phyloP scores from a whole-genome alignment of 2,888 invertebrate genomes.

The Drosophila falleni region DNA sequence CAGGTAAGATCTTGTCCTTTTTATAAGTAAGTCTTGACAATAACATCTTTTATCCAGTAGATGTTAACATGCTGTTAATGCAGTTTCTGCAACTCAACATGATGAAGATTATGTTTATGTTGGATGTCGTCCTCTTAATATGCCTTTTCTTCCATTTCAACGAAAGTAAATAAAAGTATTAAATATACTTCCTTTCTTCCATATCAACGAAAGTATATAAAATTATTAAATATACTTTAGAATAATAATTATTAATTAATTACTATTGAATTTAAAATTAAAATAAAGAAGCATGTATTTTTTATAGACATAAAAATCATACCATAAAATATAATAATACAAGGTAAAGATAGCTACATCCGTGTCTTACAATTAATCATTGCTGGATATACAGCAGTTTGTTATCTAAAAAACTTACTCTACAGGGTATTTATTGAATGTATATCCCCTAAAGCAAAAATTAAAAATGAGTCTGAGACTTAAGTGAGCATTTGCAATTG shows the following conservation, averaged over 20 bases:
- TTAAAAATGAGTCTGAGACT: not conserved
- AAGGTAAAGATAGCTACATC: too few species aligned
- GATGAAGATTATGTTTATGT: conserved; percentile 56
- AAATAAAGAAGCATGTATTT: too few species aligned
- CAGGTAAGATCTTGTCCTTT: conserved; percentile 22
- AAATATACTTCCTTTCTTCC: not conserved
- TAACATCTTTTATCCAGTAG: conserved; percentile 11
- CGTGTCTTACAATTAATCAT: too few species aligned
- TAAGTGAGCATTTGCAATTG: not conserved
- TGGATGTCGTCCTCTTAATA: conserved; percentile 52
- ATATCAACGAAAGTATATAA: not conserved
- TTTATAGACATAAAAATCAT: too few species aligned
- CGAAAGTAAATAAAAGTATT: not conserved
- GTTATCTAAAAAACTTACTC: too few species aligned
- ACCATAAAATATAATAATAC: too few species aligned
- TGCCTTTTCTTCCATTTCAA: conserved; percentile 16
- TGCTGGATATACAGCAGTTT: too few species aligned
- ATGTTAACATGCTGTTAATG: conserved; percentile 34
- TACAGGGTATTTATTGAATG: too few species aligned
- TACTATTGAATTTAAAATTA: too few species aligned
- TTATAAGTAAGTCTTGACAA: not conserved
- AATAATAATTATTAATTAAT: too few species aligned
- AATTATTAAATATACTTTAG: too few species aligned
- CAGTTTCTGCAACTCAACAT: conserved; percentile 61
- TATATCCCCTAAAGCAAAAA: too few species aligned